Base-by-base conservation (phyloP, 2,113 vertebrate genomes). In the Lycaon pictus region DNA sequence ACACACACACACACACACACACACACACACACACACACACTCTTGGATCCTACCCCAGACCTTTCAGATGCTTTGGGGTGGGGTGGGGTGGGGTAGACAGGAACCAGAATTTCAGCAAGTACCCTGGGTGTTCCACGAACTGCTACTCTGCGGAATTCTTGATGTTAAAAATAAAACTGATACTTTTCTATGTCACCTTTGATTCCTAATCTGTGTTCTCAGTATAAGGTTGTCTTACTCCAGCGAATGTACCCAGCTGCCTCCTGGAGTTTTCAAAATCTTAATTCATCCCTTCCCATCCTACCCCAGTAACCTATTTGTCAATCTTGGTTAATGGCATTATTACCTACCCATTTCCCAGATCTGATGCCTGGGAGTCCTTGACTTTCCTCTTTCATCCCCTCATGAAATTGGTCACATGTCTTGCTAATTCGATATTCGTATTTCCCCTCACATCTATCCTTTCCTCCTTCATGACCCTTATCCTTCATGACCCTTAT, bases 251-350 rank as follows among this genome's bases (percentile, higher is more conserved):
- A 79, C 4, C 11, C 22, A 55, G 37, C 55, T 77, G 51, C 19
- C 85, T 80, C n/a, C 37, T 93, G 55, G 37, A 55, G 58, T 93
- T 95, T 81, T 48, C 9, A 32, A 90, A 76, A 92, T 62, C 20
- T 53, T 63, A 76, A 65, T 51, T 85, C 65, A 25, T 60, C 48
- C 96, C n/a, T 60, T 58, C 12, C 58, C 12, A 7, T 11, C 9
- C 6, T 20, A 35, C 0, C 15, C 37, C 63, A 35, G n/a, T 25
- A 29, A 35, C 11, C 81, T 37, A 6, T 62, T 84, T 97, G 77
- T 67, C 58, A 35, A 0, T 80, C 51, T 79, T 87, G 51, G 56
- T 55, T 32, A 58, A 32, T 71, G 11, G 13, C 32, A 51, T 60
- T 81, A 27, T 88, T 80, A 67, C 10, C 71, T 92, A 3, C 25